Evolutionary conservation across 2,113 vertebrate species (phyloP).

Genomic region (Telmatochromis sp.): DNA sequence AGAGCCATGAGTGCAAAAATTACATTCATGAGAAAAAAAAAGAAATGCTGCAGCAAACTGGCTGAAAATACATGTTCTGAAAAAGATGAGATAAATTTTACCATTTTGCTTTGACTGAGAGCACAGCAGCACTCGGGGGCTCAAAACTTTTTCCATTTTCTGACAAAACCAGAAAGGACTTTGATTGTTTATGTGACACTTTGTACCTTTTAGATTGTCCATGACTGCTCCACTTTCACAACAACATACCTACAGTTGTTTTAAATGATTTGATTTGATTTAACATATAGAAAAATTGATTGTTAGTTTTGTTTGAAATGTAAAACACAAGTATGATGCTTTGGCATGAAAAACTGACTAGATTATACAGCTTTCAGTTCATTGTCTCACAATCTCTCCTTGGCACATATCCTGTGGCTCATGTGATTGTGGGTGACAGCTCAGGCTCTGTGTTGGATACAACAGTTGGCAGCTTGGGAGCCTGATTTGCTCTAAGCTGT

Average conservation of each 20-base stretch:
- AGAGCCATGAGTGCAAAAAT: background rate
- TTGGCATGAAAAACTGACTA: background rate
- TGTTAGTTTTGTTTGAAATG: background rate
- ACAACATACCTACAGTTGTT: background rate
- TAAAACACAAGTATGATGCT: background rate
- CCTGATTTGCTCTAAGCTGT: constrained; percentile 19
- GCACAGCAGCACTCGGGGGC: background rate
- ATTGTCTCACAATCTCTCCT: constrained; percentile 2
- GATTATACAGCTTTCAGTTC: background rate
- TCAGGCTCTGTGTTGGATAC: constrained; percentile 22
- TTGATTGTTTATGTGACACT: constrained; percentile 37
- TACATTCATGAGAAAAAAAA: background rate
- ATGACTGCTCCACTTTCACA: background rate
- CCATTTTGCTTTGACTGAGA: background rate
- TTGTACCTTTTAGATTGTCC: constrained; percentile 5
- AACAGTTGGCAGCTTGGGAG: constrained; percentile 44
- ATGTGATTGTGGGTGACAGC: constrained; percentile 45
- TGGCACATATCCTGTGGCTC: constrained; percentile 42
- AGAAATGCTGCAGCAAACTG: background rate
- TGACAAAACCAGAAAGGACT: constrained; percentile 40
- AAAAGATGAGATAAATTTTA: background rate
- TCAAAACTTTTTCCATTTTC: constrained; percentile 43
- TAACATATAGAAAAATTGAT: background rate
- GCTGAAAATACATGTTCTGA: background rate
- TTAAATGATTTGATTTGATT: background rate